phyloP scores from a whole-genome alignment of 2,113 vertebrate genomes.

The Jacana jacana region DNA sequence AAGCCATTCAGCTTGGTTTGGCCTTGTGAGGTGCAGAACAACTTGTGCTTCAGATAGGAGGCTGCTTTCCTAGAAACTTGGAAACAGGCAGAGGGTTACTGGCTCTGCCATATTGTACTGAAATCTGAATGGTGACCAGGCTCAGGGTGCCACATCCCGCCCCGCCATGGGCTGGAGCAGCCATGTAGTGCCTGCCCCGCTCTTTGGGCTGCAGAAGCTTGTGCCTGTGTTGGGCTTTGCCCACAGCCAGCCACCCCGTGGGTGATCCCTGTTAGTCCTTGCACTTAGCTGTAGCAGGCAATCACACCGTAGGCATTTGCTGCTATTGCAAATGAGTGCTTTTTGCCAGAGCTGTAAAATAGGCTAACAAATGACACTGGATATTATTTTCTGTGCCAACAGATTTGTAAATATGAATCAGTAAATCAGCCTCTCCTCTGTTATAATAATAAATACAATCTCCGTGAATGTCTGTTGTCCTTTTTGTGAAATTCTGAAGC shows the following conservation, averaged over 20 bases:
- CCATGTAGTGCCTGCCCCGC: not conserved
- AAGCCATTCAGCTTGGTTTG: not conserved
- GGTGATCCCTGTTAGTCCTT: not conserved
- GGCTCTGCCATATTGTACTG: not conserved
- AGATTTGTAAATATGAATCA: constrained; percentile 54
- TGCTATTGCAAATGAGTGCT: constrained; percentile 22
- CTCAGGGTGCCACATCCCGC: not conserved
- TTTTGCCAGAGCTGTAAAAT: constrained; percentile 30
- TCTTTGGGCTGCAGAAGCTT: not conserved
- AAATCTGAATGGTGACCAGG: not conserved
- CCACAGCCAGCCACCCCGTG: rapidly evolving
- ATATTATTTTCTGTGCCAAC: constrained; percentile 41
- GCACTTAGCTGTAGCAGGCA: not conserved
- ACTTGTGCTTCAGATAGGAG: not conserved
- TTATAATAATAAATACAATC: constrained; percentile 42
- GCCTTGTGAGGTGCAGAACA: not conserved
- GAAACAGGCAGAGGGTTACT: not conserved
- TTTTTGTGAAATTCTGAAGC: not conserved
- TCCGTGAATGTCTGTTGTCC: not conserved
- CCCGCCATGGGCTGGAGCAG: not conserved
- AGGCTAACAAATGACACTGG: constrained; percentile 57
- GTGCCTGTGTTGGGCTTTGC: not conserved
- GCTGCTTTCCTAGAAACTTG: not conserved
- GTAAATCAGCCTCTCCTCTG: constrained; percentile 19
- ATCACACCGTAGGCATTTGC: not conserved